Base-by-base conservation (phyloP, 1,140 invertebrate species). In the Nautilus pompilius region DNA sequence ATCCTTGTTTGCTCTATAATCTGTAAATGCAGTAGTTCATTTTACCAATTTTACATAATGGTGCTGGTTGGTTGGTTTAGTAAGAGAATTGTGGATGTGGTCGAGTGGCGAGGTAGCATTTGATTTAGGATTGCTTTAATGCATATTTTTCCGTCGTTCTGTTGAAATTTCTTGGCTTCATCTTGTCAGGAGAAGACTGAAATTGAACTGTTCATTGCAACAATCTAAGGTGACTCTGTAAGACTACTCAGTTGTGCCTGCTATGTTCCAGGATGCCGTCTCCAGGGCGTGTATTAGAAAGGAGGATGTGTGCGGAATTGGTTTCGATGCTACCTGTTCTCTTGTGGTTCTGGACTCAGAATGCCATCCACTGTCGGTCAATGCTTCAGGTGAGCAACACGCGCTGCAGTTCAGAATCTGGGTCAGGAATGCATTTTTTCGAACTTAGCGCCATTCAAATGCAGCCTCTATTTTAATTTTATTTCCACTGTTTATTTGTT, bases 321-420 rank as follows among this genome's bases (percentile, higher is more conserved):
- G 94, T 0, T 98, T 98, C 86, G 94, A 96, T 87, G 95, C 95
- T 20, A 98, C 95, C 34, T 98, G 95, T 79, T 98, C 95, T 15
- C 78, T 98, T 46, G 95, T 95, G 5, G 90, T 89, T 24, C 67
- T 97, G 22, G 92, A 91, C 71, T 80, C 84, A 70, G 82, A 89
- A 67, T 87, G 87, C 24, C 81, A 87, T 51, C 90, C 94, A 3
- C 72, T 95, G 6, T 87, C 90, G 22, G 87, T 95, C 0, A 93
- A 89, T 83, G 86, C 86, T 49, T 86, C 87, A 72, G 89, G 90
- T 86, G 85, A 48, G 59, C 66, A 60, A 34, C 41, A n/a, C n/a
- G n/a, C n/a, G n/a, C n/a, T n/a, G n/a, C n/a, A n/a, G n/a, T n/a
- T n/a, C n/a, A n/a, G n/a, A n/a, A n/a, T n/a, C n/a, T n/a, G n/a